A percentile compares a stretch with the other conserved stretches of the same genome.
Conservation (phyloP, 2,113 vertebrate genomes). For the Prionailurus viverrinus region DNA sequence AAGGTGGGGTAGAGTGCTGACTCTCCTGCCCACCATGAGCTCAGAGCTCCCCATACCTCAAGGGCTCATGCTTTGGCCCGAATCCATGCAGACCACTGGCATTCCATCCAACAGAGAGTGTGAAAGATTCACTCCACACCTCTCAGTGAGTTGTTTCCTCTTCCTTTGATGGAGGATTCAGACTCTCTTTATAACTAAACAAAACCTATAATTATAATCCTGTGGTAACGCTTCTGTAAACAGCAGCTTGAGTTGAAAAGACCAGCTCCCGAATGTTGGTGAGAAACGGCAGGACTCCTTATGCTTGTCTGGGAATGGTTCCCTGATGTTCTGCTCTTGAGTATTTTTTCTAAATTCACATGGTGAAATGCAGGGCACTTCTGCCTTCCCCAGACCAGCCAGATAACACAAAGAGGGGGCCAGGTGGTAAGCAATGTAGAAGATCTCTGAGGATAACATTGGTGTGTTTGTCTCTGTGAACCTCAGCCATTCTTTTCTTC, state of each 20-base stretch:
- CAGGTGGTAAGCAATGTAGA: background rate
- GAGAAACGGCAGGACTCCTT: constrained; percentile 37
- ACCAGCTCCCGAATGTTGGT: background rate
- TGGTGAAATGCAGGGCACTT: background rate
- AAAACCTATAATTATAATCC: constrained; percentile 68
- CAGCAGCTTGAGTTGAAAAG: constrained; percentile 69
- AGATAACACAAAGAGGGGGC: background rate
- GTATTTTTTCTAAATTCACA: constrained; percentile 7
- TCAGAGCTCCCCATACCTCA: background rate
- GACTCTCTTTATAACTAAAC: constrained; percentile 63
- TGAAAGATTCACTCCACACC: constrained; percentile 33
- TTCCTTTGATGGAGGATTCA: constrained; percentile 60
- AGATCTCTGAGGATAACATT: background rate
- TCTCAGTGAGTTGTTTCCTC: constrained; percentile 54
- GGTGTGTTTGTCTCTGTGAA: background rate
- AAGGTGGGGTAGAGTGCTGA: background rate
- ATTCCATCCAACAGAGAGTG: background rate
- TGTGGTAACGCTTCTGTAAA: constrained; percentile 66
- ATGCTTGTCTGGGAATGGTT: background rate
- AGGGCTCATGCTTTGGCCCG: background rate
- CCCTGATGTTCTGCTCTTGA: background rate
- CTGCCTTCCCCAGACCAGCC: background rate
- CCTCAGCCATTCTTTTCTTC: background rate
- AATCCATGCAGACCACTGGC: background rate
- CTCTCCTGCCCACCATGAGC: background rate